Base-by-base conservation (phyloP, 2,888 invertebrate species). In the Lepidocyrtoides sp. region DNA sequence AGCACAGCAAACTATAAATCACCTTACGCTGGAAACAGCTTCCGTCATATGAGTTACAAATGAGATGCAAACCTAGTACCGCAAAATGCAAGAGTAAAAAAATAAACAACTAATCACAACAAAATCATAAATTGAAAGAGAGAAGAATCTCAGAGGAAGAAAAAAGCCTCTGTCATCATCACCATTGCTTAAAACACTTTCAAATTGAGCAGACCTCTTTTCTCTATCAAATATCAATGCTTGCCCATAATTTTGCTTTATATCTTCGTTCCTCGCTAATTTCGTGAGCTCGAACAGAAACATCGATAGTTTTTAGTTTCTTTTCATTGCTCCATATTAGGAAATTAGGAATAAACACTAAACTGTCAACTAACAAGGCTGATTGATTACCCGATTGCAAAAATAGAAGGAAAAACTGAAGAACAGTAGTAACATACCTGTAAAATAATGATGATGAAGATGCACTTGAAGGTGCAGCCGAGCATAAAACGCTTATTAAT, bases 31-130 rank as follows among this genome's bases (percentile, higher is more conserved):
- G 93, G 93, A 23, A 92, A 92, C 69, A 93, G 82, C 66, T 93
- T 92, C 91, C 89, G 93, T 41, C 88, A 90, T 69, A 93, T 91
- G 91, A 92, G 92, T 20, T 93, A 92, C 92, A 92, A 94, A 72
- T 94, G 91, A 93, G 89, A n/a, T 20, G 57, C n/a, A 51, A 51
- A 23, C 29, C 17, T 2, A 36, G 5, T 44, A 0, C 17, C 7
- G 20, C 23, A 0, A 54, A 77, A 5, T 48, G 77, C 51, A n/a
- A 51, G 17, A 1, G 20, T 23, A 8, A 72, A 14, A 36, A 66
- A n/a, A 14, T 10, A 69, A 17, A 3, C 12, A 4, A 72, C 20
- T 72, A 44, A 12, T 72, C n/a, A n/a, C n/a, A n/a, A n/a, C n/a
- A n/a, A n/a, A n/a, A 20, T 23, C 72, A 41, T 12, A 36, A 0